Conservation (phyloP, 2,113 vertebrate species). For the Pogonocichla stellata region DNA sequence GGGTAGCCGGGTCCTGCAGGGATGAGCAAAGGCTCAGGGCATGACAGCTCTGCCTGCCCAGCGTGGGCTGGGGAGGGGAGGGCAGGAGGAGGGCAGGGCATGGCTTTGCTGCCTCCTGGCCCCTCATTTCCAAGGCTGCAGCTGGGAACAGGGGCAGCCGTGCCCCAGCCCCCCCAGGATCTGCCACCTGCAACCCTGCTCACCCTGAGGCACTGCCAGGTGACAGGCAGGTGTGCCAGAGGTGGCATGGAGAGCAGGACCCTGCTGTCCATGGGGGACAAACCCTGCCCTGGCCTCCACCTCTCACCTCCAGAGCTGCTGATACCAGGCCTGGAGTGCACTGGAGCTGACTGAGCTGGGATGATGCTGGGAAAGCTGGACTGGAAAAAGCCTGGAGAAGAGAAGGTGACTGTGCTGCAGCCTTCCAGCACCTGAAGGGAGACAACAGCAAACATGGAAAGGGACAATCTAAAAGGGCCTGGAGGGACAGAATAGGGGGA, state of each 20-base stretch:
- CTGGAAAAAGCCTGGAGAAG: background rate
- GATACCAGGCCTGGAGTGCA: background rate
- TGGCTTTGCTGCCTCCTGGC: fast-evolving
- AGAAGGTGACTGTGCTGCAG: background rate
- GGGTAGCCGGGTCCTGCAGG: background rate
- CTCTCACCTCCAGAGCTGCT: background rate
- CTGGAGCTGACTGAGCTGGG: background rate
- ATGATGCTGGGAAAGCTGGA: background rate
- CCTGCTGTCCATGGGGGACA: background rate
- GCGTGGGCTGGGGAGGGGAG: background rate
- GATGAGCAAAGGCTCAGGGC: background rate
- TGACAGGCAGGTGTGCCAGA: background rate
- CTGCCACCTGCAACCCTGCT: background rate
- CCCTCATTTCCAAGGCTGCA: background rate
- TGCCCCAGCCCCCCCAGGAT: fast-evolving
- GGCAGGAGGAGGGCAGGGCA: background rate
- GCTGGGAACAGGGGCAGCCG: background rate
- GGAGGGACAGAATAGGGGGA: background rate
- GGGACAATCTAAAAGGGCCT: background rate
- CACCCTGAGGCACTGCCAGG: fast-evolving
- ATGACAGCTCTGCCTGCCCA: background rate
- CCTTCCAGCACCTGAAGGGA: background rate
- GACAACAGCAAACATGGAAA: background rate
- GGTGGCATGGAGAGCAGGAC: background rate
- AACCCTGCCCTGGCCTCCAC: background rate